Conservation (phyloP, 2,113 vertebrate genomes). For the Steatornis caripensis region DNA sequence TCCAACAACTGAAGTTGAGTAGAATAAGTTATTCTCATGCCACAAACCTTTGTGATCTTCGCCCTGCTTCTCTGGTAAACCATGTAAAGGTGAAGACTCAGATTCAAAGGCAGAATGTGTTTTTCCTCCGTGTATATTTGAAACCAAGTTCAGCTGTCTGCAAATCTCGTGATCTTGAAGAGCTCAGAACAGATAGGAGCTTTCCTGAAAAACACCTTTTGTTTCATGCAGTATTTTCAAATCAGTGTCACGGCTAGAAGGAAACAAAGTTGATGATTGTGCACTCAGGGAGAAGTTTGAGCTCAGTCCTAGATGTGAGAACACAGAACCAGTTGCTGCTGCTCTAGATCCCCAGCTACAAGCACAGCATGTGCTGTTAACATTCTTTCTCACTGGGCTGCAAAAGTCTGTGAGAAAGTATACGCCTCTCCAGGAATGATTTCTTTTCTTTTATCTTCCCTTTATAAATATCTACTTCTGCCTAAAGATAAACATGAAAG, state of each 20-base stretch:
- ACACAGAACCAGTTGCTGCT: neutral
- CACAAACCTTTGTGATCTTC: neutral
- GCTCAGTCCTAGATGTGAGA: neutral
- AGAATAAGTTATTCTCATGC: neutral
- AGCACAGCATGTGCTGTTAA: neutral
- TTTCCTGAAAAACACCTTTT: neutral
- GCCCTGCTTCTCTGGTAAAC: neutral
- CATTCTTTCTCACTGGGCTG: neutral
- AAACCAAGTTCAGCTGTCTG: neutral
- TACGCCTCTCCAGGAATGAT: neutral
- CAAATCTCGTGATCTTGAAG: neutral
- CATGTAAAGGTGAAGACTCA: neutral
- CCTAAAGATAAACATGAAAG: neutral
- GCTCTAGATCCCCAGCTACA: neutral
- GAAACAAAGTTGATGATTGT: neutral
- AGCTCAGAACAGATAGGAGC: neutral
- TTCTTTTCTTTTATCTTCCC: neutral
- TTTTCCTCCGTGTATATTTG: neutral
- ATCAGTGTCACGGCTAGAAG: neutral
- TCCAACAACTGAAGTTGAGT: neutral
- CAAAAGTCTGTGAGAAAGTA: neutral
- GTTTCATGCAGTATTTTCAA: neutral
- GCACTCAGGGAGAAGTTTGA: neutral
- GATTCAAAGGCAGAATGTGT: neutral
- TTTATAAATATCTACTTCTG: neutral